Evolutionary conservation across 2,797 vertebrate genomes (phyloP).

Genomic region (Lycodopsis pacificus): DNA sequence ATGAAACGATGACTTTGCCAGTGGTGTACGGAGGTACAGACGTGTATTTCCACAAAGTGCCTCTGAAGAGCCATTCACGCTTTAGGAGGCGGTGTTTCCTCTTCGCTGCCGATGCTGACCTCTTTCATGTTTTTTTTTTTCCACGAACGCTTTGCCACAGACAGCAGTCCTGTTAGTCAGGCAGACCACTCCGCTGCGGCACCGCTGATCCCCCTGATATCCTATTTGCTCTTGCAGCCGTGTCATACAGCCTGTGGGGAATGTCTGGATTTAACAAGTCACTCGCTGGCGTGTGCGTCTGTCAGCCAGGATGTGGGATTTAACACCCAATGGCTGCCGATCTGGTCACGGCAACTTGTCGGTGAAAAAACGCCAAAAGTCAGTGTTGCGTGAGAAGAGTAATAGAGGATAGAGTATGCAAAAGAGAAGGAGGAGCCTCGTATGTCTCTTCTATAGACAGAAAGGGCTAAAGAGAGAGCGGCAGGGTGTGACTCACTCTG

Average conservation of each 20-base stretch:
- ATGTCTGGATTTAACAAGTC: slow-evolving; percentile 65
- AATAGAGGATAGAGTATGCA: not conserved
- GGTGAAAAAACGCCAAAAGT: slow-evolving; percentile 47
- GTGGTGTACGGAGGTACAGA: not conserved
- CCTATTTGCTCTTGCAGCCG: slow-evolving; percentile 27
- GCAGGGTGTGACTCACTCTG: slow-evolving; percentile 58
- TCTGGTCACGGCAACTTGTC: slow-evolving; percentile 60
- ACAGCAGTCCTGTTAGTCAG: slow-evolving; percentile 26
- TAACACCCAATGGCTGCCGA: slow-evolving; percentile 58
- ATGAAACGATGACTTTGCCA: too few relatives aligned
- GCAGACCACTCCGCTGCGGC: slow-evolving; percentile 28
- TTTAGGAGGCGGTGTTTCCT: slow-evolving; percentile 4
- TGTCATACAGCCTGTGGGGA: slow-evolving; percentile 48
- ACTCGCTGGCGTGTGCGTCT: slow-evolving; percentile 51
- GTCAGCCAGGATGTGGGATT: slow-evolving; percentile 54
- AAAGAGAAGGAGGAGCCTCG: slow-evolving; percentile 19
- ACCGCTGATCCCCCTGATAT: slow-evolving; percentile 34
- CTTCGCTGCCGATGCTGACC: not conserved
- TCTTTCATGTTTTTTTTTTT: slow-evolving; percentile 15
- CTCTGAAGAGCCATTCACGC: slow-evolving; percentile 25
- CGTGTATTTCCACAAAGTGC: not conserved
- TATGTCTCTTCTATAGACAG: slow-evolving; percentile 34
- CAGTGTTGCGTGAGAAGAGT: slow-evolving; percentile 35
- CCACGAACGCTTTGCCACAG: not conserved
- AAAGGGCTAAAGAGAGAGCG: slow-evolving; percentile 38